Base-by-base conservation (phyloP, 2,797 vertebrate genomes). In the Sphenopsis melanotis region DNA sequence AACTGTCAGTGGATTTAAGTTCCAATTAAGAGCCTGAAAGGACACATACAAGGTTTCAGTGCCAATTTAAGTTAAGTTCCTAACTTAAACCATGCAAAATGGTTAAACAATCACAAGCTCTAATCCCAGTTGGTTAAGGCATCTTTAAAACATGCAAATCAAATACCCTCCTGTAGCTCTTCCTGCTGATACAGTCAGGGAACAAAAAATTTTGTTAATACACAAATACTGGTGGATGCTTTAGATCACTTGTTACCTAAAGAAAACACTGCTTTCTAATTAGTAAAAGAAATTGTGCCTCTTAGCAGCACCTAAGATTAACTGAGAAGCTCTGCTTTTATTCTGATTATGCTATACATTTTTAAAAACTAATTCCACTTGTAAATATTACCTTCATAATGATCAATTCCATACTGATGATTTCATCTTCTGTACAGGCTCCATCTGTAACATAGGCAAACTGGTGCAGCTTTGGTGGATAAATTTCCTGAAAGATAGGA, bases 371-470 rank as follows among this genome's bases (percentile, higher is more conserved):
- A 57, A 78, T 65, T 83, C 57, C 21, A 55, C 50, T 85, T 85
- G 30, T 36, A 92, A 77, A 82, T 65, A 86, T 39, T 96, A 99
- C 99, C 99, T 99, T 99, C 99, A 99, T 99, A 89, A 99, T 98
- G 61, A 99, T 98, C 83, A 99, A 96, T 94, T 99, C 99, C 99
- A 99, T 99, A 66, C 95, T 98, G 65, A 99, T 98, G 89, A 99
- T 99, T 93, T 99, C 99, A 23, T 99, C 99, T 95, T 99, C 99
- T 8, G 98, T 98, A 96, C 99, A 99, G 83, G 99, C 99, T 52
- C 99, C 98, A 36, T 99, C 99, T 34, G 99, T 99, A 64, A 99
- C 99, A 2, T 99, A 99, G 6, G 99, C 99, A 97, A 99, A 99
- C 97, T 99, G 98, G 94, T 99, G 98, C 94, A 99, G 93, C 94